Evolutionary conservation across 2,797 vertebrate species (phyloP), one percentile per base, ranked within the genome.

Genomic region (Cuculus canorus): DNA sequence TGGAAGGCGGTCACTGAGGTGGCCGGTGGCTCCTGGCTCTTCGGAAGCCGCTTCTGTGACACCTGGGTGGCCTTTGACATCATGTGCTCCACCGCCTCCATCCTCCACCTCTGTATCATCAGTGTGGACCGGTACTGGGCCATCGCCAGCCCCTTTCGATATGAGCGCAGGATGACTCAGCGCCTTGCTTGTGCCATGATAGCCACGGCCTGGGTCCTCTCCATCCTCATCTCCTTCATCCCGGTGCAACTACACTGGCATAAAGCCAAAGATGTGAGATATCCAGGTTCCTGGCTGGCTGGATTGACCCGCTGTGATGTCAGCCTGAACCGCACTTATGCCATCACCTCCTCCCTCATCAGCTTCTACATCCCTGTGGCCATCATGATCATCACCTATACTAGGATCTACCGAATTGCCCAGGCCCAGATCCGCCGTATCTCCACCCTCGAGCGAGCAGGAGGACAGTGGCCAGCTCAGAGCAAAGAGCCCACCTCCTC

Each of bases 301-400:
- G 90, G 39, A 92, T 65, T 25, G 1, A 66, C 68, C 3, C 75
- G 66, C 95, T 98, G 98, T 71, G 98, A 98, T 33, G 96, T 98
- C 70, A 98, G 96, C 80, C 96, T 99, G 80, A 98, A 98, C 92
- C 96, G 95, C 45, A 97, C 98, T 1, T 98, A 98, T 0, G 98
- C 98, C 43, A 97, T 98, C 87, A 96, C 98, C 57, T 99, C 98
- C 25, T 98, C 98, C 6, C 96, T 99, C 15, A 98, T 98, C 69
- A 98, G 98, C 95, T 98, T 99, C 96, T 99, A 98, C 96, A 98
- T 99, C 79, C 98, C 98, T 0, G 98, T 99, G 73, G 94, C 97
- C 5, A 97, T 98, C 93, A 98, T 98, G 98, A 97, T 98, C 43
- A 97, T 98, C 14, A 99, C 98, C 18, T 98, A 98, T 28, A 98